Evolutionary conservation across 2,888 invertebrate species (phyloP), one percentile per base, ranked within the genome.

Genomic region (Strigamia maritima): DNA sequence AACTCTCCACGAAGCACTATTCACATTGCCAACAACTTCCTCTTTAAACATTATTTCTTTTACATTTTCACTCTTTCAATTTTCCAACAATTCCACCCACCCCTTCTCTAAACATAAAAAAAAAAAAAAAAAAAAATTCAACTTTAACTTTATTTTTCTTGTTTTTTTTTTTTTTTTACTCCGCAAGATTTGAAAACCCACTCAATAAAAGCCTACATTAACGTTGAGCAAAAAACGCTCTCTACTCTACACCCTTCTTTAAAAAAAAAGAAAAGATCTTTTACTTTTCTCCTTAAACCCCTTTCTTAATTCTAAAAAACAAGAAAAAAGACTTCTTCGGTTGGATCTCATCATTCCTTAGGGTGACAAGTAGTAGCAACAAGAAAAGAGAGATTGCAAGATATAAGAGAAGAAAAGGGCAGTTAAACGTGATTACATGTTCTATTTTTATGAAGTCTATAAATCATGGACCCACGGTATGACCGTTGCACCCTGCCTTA

Each of bases 371-470:
- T 28, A 70, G 24, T 70, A 16, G 70, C 70, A 70, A 70, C 70
- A 70, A 28, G 16, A n/a, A 70, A 28, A 70, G 70, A 70, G 60
- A 70, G 60, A 60, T 60, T 60, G 19, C n/a, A 70, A 28, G 70
- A 70, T 70, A 28, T 70, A 70, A n/a, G 60, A 70, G 70, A 70
- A 70, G 70, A 70, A 70, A 70, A 28, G 70, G 70, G 70, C 70
- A 70, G 70, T 70, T 70, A 70, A 70, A 70, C 70, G 26, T 70
- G 70, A 70, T 70, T 70, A 70, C 70, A 70, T 70, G 70, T 26
- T 70, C 70, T 70, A 70, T 70, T 70, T 70, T 70, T 70, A 70
- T 70, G 70, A 70, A 70, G 70, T 6, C 14, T 70, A 70, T 70
- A 70, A 70, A 70, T 70, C 70, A 70, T 14, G 24, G 10, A 2